Base-by-base conservation (phyloP, 2,888 invertebrate genomes). In the Corythucha ciliata region DNA sequence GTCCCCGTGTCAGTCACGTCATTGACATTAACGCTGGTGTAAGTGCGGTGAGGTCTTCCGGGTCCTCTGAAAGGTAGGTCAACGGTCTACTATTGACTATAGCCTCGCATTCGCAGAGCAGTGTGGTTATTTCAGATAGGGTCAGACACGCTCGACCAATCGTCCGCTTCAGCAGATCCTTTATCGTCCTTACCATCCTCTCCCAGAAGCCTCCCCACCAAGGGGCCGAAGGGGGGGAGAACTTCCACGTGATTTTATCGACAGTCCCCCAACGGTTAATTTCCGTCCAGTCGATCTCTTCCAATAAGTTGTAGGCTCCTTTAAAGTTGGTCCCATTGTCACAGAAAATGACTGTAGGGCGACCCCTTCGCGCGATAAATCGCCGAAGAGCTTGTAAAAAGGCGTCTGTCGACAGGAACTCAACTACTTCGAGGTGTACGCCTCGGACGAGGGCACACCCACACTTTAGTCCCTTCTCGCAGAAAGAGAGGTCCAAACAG, bases 241-340 rank as follows among this genome's bases (percentile, higher is more conserved):
- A 70, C 5, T 55, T 49, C 66, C 61, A 66, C 51, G 57, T 60
- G 58, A 58, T 59, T 48, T 40, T 53, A 21, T 60, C 39, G 2
- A 57, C 50, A 1, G 55, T 10, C 7, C 57, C 53, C 16, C 54
- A 48, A 12, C 53, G 29, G 2, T 14, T 5, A n/a, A 66, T 61
- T 7, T 48, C 41, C 67, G 69, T 71, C 58, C 72, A 73, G 55
- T 74, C 71, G 1, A 74, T 69, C 63, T 73, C 70, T 56, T 70
- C 69, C 57, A 73, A 71, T 12, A 71, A 64, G 56, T 64, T 68
- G 4, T 58, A 56, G 0, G 64, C 57, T 1, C 67, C 64, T 1
- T 61, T 54, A 57, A 70, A 70, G 56, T 68, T 68, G 0, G 63
- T 63, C 0, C 66, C 67, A 50, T 69, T 69, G 48, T 71, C 69